These are phyloP conservation scores for Heliconius nattereri DNA, from an alignment of 1,140 invertebrate species.

Conservation along the genomic window DNA sequence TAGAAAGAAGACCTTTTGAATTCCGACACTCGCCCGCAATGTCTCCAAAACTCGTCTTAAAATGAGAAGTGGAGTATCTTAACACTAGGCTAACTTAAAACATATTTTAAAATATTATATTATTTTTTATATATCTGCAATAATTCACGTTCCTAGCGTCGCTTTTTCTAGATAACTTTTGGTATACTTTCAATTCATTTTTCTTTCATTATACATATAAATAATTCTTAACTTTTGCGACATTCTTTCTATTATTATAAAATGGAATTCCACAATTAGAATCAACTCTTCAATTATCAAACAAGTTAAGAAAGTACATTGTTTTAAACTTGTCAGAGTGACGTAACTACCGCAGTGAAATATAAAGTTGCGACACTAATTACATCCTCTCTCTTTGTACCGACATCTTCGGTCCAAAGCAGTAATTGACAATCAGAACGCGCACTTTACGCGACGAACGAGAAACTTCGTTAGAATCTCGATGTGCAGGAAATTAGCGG, in stretches of 20 bases:
- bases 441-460: conserved; percentile 60
- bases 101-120: too few species aligned
- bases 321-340: conserved; percentile 1
- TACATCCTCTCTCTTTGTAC: conserved; percentile 70
- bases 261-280: not conserved
- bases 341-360: conserved; percentile 10
- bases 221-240: not conserved
- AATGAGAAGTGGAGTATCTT: too few species aligned
- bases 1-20: too few species aligned
- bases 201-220: too few species aligned
- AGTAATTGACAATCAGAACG: conserved; percentile 78
- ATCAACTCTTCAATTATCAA: not conserved
- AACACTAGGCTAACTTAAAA: too few species aligned
- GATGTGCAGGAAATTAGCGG: conserved; percentile 77
- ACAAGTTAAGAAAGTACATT: not conserved
- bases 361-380: conserved; percentile 55
- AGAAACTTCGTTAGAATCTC: conserved; percentile 74
- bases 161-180: too few species aligned
- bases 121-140: too few species aligned
- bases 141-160: too few species aligned
- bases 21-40: too few species aligned
- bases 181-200: not conserved
- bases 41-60: too few species aligned
- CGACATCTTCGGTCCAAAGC: conserved; percentile 63
- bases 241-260: not conserved